These are phyloP conservation scores for Drosophila kohkoa DNA, from an alignment of 1,140 invertebrate species.

Conservation along the genomic window DNA sequence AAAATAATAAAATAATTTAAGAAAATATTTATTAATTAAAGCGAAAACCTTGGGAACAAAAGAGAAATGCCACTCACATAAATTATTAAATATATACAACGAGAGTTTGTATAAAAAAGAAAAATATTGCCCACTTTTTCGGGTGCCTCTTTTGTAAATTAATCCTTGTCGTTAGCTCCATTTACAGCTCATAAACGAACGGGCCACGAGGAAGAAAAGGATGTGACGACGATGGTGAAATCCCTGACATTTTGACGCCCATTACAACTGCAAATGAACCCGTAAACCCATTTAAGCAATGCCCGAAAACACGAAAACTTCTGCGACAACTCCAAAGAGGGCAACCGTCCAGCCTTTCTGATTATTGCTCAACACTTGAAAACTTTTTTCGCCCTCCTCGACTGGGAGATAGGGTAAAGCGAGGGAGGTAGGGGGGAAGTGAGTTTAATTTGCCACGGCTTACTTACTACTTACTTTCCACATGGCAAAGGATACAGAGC, in stretches of 20 bases:
- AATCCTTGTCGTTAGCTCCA: slow-evolving; percentile 59
- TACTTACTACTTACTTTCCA: slow-evolving; percentile 50
- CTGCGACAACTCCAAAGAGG: slow-evolving; percentile 39
- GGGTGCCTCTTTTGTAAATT: slow-evolving; percentile 48
- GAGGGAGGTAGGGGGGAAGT: background rate
- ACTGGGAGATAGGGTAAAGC: background rate
- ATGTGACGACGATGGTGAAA: slow-evolving; percentile 49
- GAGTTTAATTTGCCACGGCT: slow-evolving; percentile 55
- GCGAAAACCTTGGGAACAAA: background rate
- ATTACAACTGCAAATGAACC: slow-evolving; percentile 81
- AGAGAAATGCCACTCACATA: background rate
- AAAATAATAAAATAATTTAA: slow-evolving; percentile 21
- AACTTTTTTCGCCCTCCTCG: slow-evolving; percentile 46
- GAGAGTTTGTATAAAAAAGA: slow-evolving; percentile 5
- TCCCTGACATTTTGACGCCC: slow-evolving; percentile 72
- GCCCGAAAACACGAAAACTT: slow-evolving; percentile 73
- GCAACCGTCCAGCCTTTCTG: slow-evolving; percentile 69
- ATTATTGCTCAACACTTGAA: slow-evolving; percentile 81
- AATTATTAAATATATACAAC: slow-evolving; percentile 15
- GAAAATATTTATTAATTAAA: slow-evolving; percentile 11
- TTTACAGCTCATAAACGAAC: slow-evolving; percentile 71
- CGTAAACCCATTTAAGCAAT: slow-evolving; percentile 80
- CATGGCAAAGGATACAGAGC: slow-evolving; percentile 18
- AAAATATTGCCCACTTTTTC: slow-evolving; percentile 47
- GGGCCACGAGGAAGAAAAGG: slow-evolving; percentile 24